Conservation (phyloP, 1,140 invertebrate genomes). For the Euglossa dilemma region DNA sequence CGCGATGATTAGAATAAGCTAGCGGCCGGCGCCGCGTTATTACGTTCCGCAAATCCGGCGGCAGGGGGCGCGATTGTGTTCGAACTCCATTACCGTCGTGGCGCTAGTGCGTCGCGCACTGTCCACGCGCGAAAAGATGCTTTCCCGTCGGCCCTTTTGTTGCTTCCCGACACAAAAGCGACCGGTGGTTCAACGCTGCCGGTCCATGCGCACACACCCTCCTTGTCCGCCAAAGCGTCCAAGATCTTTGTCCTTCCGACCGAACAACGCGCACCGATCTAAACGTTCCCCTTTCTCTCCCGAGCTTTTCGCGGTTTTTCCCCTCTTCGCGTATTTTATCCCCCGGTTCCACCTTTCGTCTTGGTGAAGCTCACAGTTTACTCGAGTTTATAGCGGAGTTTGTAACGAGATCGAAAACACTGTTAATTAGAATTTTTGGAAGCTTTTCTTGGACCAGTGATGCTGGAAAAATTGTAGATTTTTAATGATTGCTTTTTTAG, state of each 20-base stretch:
- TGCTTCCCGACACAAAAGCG: background rate
- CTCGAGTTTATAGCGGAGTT: no score
- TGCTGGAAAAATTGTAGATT: no score
- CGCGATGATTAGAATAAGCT: conserved; percentile 67
- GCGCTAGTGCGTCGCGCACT: background rate
- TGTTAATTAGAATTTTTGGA: no score
- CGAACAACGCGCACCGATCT: background rate
- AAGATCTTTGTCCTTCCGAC: no score
- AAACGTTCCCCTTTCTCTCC: background rate
- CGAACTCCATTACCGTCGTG: background rate
- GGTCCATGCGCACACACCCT: no score
- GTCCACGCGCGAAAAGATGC: background rate
- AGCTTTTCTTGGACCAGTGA: no score
- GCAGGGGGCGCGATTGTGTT: background rate
- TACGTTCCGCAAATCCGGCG: conserved; percentile 51
- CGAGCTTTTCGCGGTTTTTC: no score
- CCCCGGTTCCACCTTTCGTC: background rate
- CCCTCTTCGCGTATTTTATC: background rate
- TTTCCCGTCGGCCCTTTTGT: background rate
- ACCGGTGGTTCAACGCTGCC: no score
- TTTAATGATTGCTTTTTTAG: no score
- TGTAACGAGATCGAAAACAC: no score
- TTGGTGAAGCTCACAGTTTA: no score
- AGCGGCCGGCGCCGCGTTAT: conserved; percentile 52
- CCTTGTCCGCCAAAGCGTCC: background rate